phyloP scores from a whole-genome alignment of 2,888 invertebrate genomes.

The Cepaea hortensis region DNA sequence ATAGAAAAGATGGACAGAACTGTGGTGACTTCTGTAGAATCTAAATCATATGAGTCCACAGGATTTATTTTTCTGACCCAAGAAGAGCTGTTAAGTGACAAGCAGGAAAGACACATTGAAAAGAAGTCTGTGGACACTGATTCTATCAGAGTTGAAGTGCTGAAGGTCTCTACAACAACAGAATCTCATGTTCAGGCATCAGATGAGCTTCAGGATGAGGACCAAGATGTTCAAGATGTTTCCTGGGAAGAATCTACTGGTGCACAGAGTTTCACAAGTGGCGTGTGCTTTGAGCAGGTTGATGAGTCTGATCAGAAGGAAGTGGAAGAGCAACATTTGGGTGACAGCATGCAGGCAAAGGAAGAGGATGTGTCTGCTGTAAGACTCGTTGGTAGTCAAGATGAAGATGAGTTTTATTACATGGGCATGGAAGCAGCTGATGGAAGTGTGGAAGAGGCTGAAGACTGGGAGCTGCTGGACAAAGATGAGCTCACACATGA shows the following conservation, averaged over 20 bases:
- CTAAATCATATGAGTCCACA: no score
- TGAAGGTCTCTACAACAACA: background rate
- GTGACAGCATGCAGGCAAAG: background rate
- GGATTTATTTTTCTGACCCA: background rate
- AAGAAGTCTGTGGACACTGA: background rate
- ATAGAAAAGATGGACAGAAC: background rate
- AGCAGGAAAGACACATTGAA: background rate
- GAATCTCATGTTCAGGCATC: background rate
- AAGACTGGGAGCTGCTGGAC: slow-evolving; percentile 65
- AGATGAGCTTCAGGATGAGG: background rate
- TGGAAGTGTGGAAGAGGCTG: slow-evolving; percentile 33
- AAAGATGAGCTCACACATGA: slow-evolving; percentile 55
- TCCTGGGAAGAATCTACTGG: background rate
- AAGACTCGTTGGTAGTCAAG: background rate
- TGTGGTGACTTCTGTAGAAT: no score
- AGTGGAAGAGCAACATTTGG: background rate
- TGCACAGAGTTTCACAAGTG: no score
- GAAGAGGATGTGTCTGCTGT: background rate
- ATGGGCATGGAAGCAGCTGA: background rate
- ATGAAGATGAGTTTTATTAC: background rate
- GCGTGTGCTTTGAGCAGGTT: no score
- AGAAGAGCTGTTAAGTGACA: background rate
- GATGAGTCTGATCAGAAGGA: background rate
- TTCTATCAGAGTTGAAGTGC: background rate
- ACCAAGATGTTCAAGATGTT: slow-evolving; percentile 20